Conservation (phyloP, 2,797 vertebrate species). For the Microcaecilia unicolor region DNA sequence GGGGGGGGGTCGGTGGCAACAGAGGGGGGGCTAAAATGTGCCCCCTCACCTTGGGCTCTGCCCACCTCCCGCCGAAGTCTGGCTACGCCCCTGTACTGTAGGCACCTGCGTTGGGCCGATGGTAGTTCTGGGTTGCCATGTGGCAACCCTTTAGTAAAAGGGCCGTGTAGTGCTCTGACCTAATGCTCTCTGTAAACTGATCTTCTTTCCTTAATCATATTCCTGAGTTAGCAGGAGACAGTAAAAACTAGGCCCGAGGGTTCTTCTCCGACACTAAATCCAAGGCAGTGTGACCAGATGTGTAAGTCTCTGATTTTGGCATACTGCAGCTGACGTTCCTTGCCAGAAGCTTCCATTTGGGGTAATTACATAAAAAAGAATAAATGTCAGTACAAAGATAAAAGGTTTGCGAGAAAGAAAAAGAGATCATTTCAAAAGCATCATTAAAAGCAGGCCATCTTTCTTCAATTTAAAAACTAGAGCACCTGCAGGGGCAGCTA, state of each 20-base stretch:
- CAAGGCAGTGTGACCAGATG: slow-evolving; percentile 47
- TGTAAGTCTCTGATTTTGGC: slow-evolving; percentile 36
- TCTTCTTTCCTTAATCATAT: slow-evolving; percentile 59
- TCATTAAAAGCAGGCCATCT: slow-evolving; percentile 20
- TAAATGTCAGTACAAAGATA: slow-evolving; percentile 40
- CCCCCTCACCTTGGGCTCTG: no score
- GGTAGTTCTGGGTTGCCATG: no score
- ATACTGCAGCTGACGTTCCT: slow-evolving; percentile 43
- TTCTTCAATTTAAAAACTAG: slow-evolving; percentile 24
- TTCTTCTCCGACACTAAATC: slow-evolving; percentile 46
- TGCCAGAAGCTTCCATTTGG: slow-evolving; percentile 43
- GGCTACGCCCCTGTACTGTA: no score
- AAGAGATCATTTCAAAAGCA: slow-evolving; percentile 26
- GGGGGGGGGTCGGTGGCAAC: no score
- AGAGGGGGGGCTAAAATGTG: no score
- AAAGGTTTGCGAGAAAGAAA: slow-evolving; percentile 40
- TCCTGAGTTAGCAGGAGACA: slow-evolving; percentile 56
- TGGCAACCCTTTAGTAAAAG: no score
- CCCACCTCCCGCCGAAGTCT: no score
- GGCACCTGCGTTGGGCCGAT: no score
- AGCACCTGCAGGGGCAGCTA: slow-evolving; percentile 16
- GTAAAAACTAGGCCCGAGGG: slow-evolving; percentile 49
- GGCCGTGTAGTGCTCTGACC: slow-evolving; percentile 44
- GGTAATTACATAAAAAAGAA: slow-evolving; percentile 51
- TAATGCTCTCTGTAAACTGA: slow-evolving; percentile 47